Conservation (phyloP, 2,888 invertebrate species). For the Pristionchus japonicus region DNA sequence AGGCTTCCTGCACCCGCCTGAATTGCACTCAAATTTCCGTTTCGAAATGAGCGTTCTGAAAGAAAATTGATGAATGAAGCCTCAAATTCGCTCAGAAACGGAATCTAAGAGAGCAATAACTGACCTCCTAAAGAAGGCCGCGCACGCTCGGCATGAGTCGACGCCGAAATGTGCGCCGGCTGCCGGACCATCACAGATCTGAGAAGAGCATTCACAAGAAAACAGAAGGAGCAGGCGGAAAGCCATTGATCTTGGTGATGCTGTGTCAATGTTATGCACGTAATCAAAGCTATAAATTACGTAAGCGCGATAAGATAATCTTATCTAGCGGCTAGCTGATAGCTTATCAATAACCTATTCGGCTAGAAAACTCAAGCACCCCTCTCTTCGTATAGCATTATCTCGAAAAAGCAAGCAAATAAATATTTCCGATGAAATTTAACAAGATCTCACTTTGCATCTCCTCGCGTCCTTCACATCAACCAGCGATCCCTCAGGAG, state of each 20-base stretch:
- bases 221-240: too few species aligned
- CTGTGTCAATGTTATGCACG: too few species aligned
- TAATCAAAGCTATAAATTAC: too few species aligned
- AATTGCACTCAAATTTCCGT: background rate
- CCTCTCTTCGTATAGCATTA: background rate
- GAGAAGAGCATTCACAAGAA: too few species aligned
- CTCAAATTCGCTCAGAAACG: too few species aligned
- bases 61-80: background rate
- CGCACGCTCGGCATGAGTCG: background rate
- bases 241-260: too few species aligned
- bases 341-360: background rate
- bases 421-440: too few species aligned
- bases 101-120: too few species aligned
- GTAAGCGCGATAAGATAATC: background rate
- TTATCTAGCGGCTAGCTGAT: background rate
- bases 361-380: too few species aligned
- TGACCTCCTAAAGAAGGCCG: background rate
- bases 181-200: background rate
- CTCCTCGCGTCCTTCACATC: background rate
- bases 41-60: constrained; percentile 5
- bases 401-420: background rate
- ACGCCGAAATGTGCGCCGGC: background rate
- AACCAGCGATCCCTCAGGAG: background rate
- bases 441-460: background rate
- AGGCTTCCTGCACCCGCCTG: background rate